phyloP scores from a whole-genome alignment of 2,797 vertebrate genomes.

The Neoniphon sammara region DNA sequence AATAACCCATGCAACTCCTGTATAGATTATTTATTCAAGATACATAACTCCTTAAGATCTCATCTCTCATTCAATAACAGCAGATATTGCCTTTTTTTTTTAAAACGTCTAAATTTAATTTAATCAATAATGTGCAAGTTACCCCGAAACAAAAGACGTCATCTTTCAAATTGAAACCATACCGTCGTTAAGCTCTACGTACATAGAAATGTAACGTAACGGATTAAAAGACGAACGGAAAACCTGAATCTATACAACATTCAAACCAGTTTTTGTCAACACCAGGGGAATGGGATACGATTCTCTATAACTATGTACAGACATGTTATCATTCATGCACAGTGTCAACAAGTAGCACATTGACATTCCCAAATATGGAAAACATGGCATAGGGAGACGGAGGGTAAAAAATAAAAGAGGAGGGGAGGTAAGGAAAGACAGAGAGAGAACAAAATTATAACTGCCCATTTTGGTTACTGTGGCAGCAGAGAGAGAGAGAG shows the following conservation, averaged over 20 bases:
- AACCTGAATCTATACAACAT: constrained; percentile 83
- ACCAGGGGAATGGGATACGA: constrained; percentile 81
- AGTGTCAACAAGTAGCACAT: constrained; percentile 93
- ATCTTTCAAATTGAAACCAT: constrained; percentile 61
- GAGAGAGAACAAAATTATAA: constrained; percentile 16
- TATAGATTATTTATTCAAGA: constrained; percentile 79
- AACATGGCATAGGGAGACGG: constrained; percentile 76
- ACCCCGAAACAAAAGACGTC: constrained; percentile 59
- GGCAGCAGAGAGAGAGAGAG: constrained; percentile 52
- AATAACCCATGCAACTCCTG: constrained; percentile 78
- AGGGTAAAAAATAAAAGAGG: constrained; percentile 40
- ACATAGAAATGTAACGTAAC: constrained; percentile 54
- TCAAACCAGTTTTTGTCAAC: constrained; percentile 78
- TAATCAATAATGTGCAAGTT: constrained; percentile 79
- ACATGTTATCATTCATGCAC: constrained; percentile 96
- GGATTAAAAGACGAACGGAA: constrained; percentile 55
- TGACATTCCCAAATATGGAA: constrained; percentile 91
- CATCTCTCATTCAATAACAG: constrained; percentile 81
- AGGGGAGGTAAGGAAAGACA: constrained; percentile 47
- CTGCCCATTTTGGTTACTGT: constrained; percentile 65
- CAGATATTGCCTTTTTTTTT: constrained; percentile 86
- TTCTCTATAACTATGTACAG: constrained; percentile 90
- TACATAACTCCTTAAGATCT: constrained; percentile 73
- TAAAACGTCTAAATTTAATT: constrained; percentile 43
- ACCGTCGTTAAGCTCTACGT: constrained; percentile 64